Percentiles rank a stretch among this genome's conserved stretches.
Conservation (phyloP, 2,888 invertebrate genomes). For the Phalangium opilio region DNA sequence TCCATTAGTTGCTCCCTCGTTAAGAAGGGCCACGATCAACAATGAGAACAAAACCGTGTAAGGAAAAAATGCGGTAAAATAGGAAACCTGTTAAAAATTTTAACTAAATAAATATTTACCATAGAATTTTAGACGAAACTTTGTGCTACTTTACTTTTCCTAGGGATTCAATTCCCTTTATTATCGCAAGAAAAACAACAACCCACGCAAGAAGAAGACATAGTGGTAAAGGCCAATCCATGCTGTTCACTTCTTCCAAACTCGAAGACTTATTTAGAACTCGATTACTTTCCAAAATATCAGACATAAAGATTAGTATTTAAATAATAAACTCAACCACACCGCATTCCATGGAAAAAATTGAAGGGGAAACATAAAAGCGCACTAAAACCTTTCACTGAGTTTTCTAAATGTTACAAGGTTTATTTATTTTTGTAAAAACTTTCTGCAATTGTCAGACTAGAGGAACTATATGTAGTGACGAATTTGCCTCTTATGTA, state of each 20-base stretch:
- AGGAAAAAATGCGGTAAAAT: constrained; percentile 24
- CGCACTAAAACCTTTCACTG: too few relatives aligned
- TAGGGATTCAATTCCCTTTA: constrained; percentile 56
- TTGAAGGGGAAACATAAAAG: too few relatives aligned
- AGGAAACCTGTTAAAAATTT: constrained; percentile 23
- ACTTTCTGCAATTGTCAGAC: too few relatives aligned
- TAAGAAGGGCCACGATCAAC: constrained; percentile 20
- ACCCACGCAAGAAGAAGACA: constrained; percentile 52
- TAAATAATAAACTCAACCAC: too few relatives aligned
- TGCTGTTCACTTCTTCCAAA: constrained; percentile 11
- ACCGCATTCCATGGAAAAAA: too few relatives aligned
- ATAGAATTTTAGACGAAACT: too few relatives aligned
- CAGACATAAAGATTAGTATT: too few relatives aligned
- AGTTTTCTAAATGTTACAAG: too few relatives aligned
- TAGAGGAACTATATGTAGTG: too few relatives aligned
- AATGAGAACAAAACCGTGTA: constrained; percentile 21
- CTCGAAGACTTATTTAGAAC: constrained; percentile 35
- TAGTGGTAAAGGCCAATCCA: constrained; percentile 48
- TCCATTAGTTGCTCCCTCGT: constrained; percentile 26
- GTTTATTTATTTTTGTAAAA: too few relatives aligned
- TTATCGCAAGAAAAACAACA: constrained; percentile 49
- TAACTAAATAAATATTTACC: too few relatives aligned
- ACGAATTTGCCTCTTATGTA: too few relatives aligned
- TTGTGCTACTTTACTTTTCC: constrained; percentile 43
- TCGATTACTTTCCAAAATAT: constrained; percentile 26